These are phyloP conservation scores for Drosophila meridionalis DNA, from an alignment of 2,888 invertebrate genomes.

Conservation along the genomic window DNA sequence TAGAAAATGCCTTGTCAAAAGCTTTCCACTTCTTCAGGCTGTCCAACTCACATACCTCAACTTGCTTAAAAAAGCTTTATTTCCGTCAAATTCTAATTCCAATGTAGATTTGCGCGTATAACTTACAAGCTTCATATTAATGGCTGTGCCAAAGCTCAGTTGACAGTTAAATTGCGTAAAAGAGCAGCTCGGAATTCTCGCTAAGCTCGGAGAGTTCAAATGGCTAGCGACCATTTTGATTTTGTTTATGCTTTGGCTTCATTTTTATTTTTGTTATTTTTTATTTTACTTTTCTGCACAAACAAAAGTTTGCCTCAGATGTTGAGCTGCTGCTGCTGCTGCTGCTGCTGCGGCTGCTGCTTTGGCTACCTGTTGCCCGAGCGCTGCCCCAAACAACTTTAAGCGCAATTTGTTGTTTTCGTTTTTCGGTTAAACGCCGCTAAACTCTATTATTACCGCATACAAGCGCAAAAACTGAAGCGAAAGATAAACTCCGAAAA, in stretches of 20 bases:
- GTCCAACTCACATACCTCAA: background rate
- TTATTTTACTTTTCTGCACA: constrained; percentile 26
- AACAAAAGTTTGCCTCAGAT: constrained; percentile 22
- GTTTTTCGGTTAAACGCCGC: constrained; percentile 41
- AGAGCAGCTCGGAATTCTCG: constrained; percentile 5
- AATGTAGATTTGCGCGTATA: constrained; percentile 2
- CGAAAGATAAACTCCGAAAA: constrained; percentile 35
- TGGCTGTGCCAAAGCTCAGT: constrained; percentile 31
- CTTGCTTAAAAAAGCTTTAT: background rate
- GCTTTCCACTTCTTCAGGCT: background rate
- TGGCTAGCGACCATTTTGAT: constrained; percentile 22
- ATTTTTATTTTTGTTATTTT: background rate
- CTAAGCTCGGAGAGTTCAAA: constrained; percentile 21
- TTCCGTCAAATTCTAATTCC: background rate
- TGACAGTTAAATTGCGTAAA: constrained; percentile 26
- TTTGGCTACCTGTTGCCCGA: constrained; percentile 44
- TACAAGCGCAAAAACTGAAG: constrained; percentile 27
- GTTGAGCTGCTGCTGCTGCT: constrained; percentile 4
- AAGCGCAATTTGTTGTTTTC: constrained; percentile 14
- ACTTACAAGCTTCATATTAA: constrained; percentile 23
- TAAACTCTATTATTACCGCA: constrained; percentile 62
- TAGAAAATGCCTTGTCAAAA: background rate
- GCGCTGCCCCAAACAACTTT: constrained; percentile 28
- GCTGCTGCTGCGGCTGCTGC: background rate
- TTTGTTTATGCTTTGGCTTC: background rate